phyloP scores from a whole-genome alignment of 2,888 invertebrate species.

The Salticus scenicus region DNA sequence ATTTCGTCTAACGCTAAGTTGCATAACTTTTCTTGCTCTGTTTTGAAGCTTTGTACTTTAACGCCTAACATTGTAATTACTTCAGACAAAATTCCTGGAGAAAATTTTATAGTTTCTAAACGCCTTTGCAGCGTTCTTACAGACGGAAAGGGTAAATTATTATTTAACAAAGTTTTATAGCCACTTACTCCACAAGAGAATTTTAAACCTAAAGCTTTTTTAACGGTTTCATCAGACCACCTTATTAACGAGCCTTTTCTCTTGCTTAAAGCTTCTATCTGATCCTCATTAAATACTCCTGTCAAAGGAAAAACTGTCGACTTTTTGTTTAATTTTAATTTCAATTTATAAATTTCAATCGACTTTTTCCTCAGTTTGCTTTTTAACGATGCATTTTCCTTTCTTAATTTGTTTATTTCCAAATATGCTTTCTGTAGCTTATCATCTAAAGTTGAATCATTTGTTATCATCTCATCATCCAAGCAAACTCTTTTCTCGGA shows the following conservation, averaged over 20 bases:
- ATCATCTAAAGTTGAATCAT: too few species aligned
- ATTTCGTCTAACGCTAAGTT: constrained; percentile 8
- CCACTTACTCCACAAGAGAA: constrained; percentile 16
- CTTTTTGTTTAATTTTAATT: neutral
- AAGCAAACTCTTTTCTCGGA: too few species aligned
- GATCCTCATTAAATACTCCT: constrained; percentile 1
- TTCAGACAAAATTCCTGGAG: neutral
- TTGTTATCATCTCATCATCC: too few species aligned
- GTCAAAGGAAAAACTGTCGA: neutral
- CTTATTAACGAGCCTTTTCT: neutral
- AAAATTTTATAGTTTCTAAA: constrained; percentile 8
- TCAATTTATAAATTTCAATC: neutral
- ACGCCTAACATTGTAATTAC: neutral
- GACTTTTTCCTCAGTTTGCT: neutral
- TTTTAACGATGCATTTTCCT: neutral
- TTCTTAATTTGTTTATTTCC: neutral
- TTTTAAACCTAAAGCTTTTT: constrained; percentile 10
- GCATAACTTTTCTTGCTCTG: neutral
- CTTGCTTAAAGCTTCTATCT: neutral
- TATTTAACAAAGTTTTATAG: too few species aligned
- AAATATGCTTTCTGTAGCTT: too few species aligned
- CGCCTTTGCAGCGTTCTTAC: neutral
- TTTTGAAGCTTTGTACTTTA: neutral
- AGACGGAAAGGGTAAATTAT: neutral
- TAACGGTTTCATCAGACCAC: constrained; percentile 7